These are phyloP conservation scores for Nycticorax nycticorax DNA, from an alignment of 2,113 vertebrate genomes.

Conservation along the genomic window DNA sequence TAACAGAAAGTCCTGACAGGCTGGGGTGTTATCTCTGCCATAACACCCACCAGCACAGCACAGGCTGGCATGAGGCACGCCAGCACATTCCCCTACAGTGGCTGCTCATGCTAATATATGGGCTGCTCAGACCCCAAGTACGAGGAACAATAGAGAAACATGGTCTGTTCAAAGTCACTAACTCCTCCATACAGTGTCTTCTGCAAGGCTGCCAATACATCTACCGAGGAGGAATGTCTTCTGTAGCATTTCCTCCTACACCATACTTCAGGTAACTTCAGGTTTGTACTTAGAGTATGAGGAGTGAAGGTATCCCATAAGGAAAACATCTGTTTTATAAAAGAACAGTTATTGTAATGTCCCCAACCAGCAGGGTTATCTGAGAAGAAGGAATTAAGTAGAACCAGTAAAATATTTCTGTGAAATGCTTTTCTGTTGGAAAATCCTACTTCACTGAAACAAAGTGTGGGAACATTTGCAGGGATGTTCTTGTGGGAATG, in stretches of 20 bases:
- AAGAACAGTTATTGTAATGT: neutral
- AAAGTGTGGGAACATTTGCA: neutral
- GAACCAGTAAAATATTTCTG: neutral
- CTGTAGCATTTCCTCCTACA: neutral
- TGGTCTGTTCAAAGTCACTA: neutral
- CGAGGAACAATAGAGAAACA: rapidly evolving
- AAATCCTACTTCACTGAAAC: neutral
- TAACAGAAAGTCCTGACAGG: neutral
- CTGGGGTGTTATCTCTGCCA: neutral
- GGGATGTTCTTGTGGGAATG: neutral
- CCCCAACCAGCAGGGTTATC: neutral
- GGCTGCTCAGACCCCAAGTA: neutral
- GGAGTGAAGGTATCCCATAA: neutral
- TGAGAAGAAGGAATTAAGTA: neutral
- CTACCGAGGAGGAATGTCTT: neutral
- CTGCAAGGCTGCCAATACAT: neutral
- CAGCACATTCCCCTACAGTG: neutral
- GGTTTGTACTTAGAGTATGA: neutral
- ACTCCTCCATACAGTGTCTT: neutral
- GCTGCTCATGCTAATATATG: rapidly evolving
- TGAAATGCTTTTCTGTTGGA: neutral
- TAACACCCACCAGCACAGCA: neutral
- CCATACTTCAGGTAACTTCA: neutral
- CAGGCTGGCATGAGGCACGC: rapidly evolving
- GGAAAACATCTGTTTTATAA: neutral